Percentiles rank a stretch among this genome's conserved stretches.
Evolutionary conservation across 2,888 invertebrate genomes (phyloP).

Genomic region (Matsumyia berberina): DNA sequence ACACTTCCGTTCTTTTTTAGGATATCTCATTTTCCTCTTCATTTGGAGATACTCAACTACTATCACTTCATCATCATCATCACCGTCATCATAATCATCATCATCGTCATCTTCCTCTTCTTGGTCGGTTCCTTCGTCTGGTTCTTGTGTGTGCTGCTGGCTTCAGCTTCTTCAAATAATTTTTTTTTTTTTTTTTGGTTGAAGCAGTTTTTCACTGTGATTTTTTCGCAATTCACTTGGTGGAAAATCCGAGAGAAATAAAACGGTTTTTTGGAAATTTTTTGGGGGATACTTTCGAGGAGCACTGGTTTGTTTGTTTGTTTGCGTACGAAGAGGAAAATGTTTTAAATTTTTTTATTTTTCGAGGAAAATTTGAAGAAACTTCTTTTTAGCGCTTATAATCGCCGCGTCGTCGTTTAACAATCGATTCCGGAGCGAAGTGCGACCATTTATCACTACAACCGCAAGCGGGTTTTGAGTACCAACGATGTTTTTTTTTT

Average conservation of each 20-base stretch:
- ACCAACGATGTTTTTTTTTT: constrained; percentile 40
- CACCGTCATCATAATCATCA: constrained; percentile 45
- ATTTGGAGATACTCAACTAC: constrained; percentile 74
- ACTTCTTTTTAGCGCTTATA: constrained; percentile 63
- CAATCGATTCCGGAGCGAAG: constrained; percentile 74
- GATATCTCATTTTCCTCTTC: constrained; percentile 73
- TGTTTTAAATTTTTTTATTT: constrained; percentile 4
- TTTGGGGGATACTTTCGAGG: background rate
- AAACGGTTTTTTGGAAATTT: constrained; percentile 30
- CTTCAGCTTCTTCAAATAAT: constrained; percentile 28
- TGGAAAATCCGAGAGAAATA: constrained; percentile 32
- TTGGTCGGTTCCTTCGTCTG: constrained; percentile 30
- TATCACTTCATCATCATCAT: constrained; percentile 73
- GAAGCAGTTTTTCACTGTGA: constrained; percentile 49
- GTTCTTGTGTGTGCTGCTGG: constrained; percentile 42
- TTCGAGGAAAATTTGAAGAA: constrained; percentile 29
- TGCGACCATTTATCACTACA: constrained; percentile 75
- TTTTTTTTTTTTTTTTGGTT: background rate
- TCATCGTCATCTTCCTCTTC: constrained; percentile 43
- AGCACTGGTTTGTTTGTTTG: constrained; percentile 11
- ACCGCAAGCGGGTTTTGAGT: constrained; percentile 75
- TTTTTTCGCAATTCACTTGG: constrained; percentile 23
- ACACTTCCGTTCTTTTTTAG: constrained; percentile 73
- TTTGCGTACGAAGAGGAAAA: background rate
- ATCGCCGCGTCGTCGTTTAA: constrained; percentile 74